Evolutionary conservation across 2,113 vertebrate species (phyloP).

Genomic region (Gulo gulo): DNA sequence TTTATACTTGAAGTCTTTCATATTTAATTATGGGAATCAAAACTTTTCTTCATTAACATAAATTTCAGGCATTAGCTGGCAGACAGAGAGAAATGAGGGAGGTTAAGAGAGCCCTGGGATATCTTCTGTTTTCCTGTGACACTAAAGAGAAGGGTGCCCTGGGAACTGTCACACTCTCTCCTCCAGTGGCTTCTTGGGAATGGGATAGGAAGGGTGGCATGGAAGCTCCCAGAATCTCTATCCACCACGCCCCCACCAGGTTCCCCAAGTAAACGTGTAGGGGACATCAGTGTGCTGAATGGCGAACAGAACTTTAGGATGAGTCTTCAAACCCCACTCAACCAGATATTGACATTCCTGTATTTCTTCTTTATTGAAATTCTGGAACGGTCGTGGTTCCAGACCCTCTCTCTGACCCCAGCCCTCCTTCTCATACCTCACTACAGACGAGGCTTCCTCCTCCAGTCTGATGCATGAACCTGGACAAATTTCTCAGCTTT

Average conservation of each 20-base stretch:
- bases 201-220: neutral
- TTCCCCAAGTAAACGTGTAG: neutral
- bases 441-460: neutral
- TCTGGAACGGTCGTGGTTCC: neutral
- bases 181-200: neutral
- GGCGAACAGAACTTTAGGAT: neutral
- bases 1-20: slow-evolving; percentile 50
- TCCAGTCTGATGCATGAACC: neutral
- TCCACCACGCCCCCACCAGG: neutral
- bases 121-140: neutral
- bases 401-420: neutral
- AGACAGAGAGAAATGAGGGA: slow-evolving; percentile 59
- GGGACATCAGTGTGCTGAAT: neutral
- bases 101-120: slow-evolving; percentile 9
- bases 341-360: neutral
- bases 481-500: neutral
- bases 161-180: neutral
- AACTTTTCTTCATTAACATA: slow-evolving; percentile 49
- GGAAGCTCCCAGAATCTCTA: neutral
- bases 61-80: slow-evolving; percentile 37
- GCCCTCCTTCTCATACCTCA: neutral
- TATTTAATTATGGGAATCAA: slow-evolving; percentile 35
- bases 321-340: neutral
- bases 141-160: neutral
- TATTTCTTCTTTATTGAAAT: neutral